These are phyloP conservation scores for Wiebesia pumilae DNA, from an alignment of 1,140 invertebrate species.

Conservation along the genomic window DNA sequence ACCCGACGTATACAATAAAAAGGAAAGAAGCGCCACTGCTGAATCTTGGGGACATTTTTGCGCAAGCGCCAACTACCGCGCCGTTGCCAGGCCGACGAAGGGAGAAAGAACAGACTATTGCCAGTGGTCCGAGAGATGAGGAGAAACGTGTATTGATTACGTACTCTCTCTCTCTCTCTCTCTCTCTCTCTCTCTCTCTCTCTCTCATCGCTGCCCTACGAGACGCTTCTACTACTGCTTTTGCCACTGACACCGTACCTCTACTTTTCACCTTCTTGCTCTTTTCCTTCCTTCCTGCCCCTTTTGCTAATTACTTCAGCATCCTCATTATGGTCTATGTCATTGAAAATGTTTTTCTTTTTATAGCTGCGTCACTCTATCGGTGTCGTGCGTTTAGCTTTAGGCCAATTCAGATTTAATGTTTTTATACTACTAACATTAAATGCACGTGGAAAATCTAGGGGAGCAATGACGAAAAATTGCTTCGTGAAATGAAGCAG, in stretches of 20 bases:
- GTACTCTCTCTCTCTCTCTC: background rate
- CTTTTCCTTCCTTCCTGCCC: slow-evolving; percentile 38
- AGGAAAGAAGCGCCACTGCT: background rate
- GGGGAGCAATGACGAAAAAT: background rate
- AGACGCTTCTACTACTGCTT: background rate
- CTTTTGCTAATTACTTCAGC: background rate
- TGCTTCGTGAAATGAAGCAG: background rate
- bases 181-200: background rate
- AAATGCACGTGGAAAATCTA: background rate
- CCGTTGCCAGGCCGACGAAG: slow-evolving; percentile 70
- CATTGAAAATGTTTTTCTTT: background rate
- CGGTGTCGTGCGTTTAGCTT: no score
- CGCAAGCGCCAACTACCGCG: slow-evolving; percentile 62
- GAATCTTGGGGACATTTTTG: slow-evolving; percentile 13
- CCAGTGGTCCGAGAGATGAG: slow-evolving; percentile 15
- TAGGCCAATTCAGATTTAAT: background rate
- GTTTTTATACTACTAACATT: background rate
- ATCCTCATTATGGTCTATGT: background rate
- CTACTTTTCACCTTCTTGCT: slow-evolving; percentile 34
- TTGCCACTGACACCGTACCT: slow-evolving; percentile 2
- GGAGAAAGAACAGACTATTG: slow-evolving; percentile 56
- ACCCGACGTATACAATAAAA: background rate
- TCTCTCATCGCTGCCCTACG: background rate
- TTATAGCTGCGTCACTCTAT: background rate
- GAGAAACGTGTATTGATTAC: slow-evolving; percentile 74